A percentile compares a stretch with the other conserved stretches of the same genome.
Conservation (phyloP, 2,113 vertebrate genomes). For the Delphinapterus leucas region DNA sequence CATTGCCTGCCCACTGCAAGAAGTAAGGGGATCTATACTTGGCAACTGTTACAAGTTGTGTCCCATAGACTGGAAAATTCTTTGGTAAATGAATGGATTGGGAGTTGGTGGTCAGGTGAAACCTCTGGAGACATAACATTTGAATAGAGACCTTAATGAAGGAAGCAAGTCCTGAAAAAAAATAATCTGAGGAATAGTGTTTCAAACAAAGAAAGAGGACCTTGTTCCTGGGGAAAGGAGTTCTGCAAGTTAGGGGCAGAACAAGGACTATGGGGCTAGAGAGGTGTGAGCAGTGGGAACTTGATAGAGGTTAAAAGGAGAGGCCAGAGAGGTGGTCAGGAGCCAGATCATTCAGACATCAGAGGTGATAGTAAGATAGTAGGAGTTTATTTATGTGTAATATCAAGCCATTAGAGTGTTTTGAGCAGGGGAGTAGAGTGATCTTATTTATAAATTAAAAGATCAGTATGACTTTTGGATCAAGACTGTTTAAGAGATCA, state of each 20-base stretch:
- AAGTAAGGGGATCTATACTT: background rate
- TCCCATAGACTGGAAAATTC: background rate
- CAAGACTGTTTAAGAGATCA: background rate
- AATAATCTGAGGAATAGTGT: background rate
- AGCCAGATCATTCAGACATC: background rate
- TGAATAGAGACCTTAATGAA: background rate
- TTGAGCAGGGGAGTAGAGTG: background rate
- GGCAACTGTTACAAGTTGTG: background rate
- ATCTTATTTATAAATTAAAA: background rate
- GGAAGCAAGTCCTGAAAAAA: background rate
- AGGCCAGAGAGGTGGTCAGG: background rate
- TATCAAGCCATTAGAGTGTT: background rate
- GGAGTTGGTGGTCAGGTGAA: background rate
- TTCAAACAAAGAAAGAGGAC: background rate
- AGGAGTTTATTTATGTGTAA: background rate
- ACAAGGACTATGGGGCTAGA: accelerated
- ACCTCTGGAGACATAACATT: background rate
- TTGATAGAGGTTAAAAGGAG: background rate
- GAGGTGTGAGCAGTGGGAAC: background rate
- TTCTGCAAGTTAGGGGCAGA: background rate
- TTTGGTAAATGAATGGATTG: background rate
- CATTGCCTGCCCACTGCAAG: background rate
- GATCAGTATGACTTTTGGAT: background rate
- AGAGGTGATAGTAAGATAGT: background rate
- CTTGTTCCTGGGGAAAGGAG: background rate